A percentile compares a stretch with the other conserved stretches of the same genome.
These are phyloP conservation scores for Betta splendens DNA, from an alignment of 2,797 vertebrate genomes.

Conservation along the genomic window DNA sequence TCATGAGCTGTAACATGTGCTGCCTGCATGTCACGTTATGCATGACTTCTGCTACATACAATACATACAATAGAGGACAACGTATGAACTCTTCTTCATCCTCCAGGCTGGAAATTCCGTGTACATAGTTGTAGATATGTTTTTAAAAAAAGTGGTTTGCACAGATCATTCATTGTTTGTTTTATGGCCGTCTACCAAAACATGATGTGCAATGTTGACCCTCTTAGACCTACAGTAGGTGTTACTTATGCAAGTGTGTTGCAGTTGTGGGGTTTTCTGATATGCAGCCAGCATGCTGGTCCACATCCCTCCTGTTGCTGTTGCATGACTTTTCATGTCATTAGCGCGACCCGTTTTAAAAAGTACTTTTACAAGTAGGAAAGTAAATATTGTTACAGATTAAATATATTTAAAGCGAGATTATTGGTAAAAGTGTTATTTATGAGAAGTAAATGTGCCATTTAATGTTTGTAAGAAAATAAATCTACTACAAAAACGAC, in stretches of 20 bases:
- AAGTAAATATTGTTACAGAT: slow-evolving; percentile 51
- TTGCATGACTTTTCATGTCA: slow-evolving; percentile 23
- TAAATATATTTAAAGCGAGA: slow-evolving; percentile 58
- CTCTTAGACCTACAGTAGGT: slow-evolving; percentile 40
- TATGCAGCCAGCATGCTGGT: slow-evolving; percentile 71
- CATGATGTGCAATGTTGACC: slow-evolving; percentile 52
- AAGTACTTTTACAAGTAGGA: slow-evolving; percentile 54
- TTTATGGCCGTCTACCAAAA: slow-evolving; percentile 36
- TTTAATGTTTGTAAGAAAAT: slow-evolving; percentile 70
- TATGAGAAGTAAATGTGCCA: slow-evolving; percentile 70
- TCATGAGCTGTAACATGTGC: slow-evolving; percentile 5
- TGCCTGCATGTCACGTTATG: slow-evolving; percentile 61
- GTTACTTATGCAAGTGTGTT: slow-evolving; percentile 58
- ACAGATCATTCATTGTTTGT: slow-evolving; percentile 45
- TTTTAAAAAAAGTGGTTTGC: slow-evolving; percentile 50
- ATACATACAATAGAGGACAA: slow-evolving; percentile 12
- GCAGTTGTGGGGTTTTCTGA: slow-evolving; percentile 49
- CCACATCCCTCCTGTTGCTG: slow-evolving; percentile 39
- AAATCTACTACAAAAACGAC: slow-evolving; percentile 27
- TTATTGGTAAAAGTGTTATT: slow-evolving; percentile 58
- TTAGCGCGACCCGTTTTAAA: slow-evolving; percentile 39
- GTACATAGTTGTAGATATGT: slow-evolving; percentile 59
- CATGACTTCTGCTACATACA: slow-evolving; percentile 52
- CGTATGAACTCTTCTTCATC: slow-evolving; percentile 14
- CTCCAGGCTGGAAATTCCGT: not conserved